Evolutionary conservation across 2,888 invertebrate genomes (phyloP).

Genomic region (Nomada hirtipes): DNA sequence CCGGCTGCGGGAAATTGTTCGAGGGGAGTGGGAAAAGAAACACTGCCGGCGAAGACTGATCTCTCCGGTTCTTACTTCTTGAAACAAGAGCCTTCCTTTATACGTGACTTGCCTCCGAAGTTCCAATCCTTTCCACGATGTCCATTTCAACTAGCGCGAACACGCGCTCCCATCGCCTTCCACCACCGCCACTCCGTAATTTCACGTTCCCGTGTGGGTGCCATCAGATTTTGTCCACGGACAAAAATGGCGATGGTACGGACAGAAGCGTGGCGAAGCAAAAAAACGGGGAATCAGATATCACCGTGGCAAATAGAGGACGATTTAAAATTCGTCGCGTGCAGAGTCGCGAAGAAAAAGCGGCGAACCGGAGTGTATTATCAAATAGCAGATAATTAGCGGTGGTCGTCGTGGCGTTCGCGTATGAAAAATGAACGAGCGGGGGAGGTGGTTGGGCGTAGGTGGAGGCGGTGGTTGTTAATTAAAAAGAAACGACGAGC

Average conservation of each 20-base stretch:
- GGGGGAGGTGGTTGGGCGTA: background rate
- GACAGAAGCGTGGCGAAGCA: background rate
- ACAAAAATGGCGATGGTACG: background rate
- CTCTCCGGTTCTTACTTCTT: constrained; percentile 36
- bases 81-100: constrained; percentile 48
- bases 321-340: constrained; percentile 9
- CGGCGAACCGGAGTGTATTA: constrained; percentile 38
- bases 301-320: constrained; percentile 35
- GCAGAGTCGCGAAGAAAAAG: constrained; percentile 22
- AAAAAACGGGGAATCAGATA: constrained; percentile 32
- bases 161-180: background rate
- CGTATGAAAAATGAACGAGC: constrained; percentile 54
- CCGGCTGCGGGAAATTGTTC: constrained; percentile 69
- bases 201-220: background rate
- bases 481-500: constrained; percentile 22
- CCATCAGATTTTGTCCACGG: background rate
- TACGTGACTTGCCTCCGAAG: constrained; percentile 62
- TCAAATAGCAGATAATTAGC: constrained; percentile 58
- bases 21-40: constrained; percentile 46
- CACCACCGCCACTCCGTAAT: background rate
- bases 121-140: constrained; percentile 8
- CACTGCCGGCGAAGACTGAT: constrained; percentile 54
- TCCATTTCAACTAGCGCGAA: background rate
- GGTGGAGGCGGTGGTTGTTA: background rate
- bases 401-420: background rate